Percentiles rank a stretch among this genome's conserved stretches.
Conservation (phyloP, 1,140 invertebrate species). For the Zaprionus inermis region DNA sequence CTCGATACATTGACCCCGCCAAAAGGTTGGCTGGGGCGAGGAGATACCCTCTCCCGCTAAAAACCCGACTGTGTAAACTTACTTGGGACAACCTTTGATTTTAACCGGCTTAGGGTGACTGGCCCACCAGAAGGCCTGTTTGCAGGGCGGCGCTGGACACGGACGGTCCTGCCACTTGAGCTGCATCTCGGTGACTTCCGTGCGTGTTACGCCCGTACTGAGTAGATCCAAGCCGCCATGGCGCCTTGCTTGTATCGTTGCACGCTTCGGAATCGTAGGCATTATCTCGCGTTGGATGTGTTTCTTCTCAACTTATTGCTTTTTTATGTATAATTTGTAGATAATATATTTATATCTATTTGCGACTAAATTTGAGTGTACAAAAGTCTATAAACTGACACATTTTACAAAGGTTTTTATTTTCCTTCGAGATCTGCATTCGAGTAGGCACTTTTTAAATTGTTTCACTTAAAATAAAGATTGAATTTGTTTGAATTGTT, state of each 20-base stretch:
- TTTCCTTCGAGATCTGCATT: neutral
- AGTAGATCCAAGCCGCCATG: conserved; percentile 58
- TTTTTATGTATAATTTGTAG: conserved; percentile 45
- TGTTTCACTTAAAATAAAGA: neutral
- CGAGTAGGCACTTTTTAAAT: neutral
- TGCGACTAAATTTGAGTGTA: conserved; percentile 51
- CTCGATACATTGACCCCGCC: conserved; percentile 64
- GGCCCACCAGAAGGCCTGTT: conserved; percentile 81
- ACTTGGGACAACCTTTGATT: conserved; percentile 80
- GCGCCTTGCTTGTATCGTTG: conserved; percentile 36
- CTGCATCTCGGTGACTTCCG: conserved; percentile 77
- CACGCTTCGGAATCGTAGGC: conserved; percentile 75
- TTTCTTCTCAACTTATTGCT: conserved; percentile 28
- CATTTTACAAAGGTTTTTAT: conserved; percentile 47
- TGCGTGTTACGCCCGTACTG: conserved; percentile 58
- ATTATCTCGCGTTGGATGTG: conserved; percentile 37
- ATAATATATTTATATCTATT: conserved; percentile 35
- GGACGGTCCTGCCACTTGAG: conserved; percentile 73
- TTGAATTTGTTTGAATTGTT: conserved; percentile 16
- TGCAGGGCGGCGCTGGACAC: conserved; percentile 75
- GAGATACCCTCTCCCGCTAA: conserved; percentile 1
- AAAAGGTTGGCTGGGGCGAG: neutral
- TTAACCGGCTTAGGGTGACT: conserved; percentile 77
- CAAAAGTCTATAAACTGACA: conserved; percentile 54
- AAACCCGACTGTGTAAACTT: conserved; percentile 49